Base-by-base conservation (phyloP, 2,888 invertebrate species). In the Eristalis intricaria region DNA sequence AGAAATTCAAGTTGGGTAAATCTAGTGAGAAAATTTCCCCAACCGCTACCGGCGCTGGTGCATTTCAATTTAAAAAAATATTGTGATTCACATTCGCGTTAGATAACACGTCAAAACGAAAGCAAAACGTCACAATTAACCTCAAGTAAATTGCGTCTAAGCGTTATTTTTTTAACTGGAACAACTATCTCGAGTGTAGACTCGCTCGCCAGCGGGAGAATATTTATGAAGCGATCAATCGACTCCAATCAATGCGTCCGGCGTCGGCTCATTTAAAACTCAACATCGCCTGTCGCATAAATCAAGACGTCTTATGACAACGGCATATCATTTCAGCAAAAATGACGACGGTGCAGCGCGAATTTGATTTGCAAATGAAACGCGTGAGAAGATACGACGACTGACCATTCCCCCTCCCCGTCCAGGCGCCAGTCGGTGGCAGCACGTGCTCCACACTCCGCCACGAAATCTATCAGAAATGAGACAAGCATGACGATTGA, bases 171-270 rank as follows among this genome's bases (percentile, higher is more conserved):
- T 19, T 75, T 65, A 65, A 65, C 19, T 65, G 35, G 13, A 58
- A 75, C 35, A n/a, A 19, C 50, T 50, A 19, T 19, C 8, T 4
- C 5, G 8, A 8, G 8, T 50, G 19, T n/a, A 19, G 19, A 50
- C 50, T 50, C 19, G 19, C 50, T 8, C 7, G 50, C 1, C 19
- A 2, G 19, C 29, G 35, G 15, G 58, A n/a, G 68, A 74, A 65
- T 69, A 74, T 78, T 73, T 60, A 84, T 80, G 66, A 78, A 71
- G 50, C 61, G 76, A 76, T 81, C 80, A 85, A 81, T 85, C 76
- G 64, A 10, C 40, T 73, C 26, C 76, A 85, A 81, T 85, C 71
- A 85, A 64, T 70, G 66, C 66, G 66, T 61, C 15, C 32, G 32
- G 32, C 32, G 32, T 32, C 32, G 32, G 56, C 19, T 75, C 70